Evolutionary conservation across 2,113 vertebrate genomes (phyloP).

Genomic region (Piprites chloris): DNA sequence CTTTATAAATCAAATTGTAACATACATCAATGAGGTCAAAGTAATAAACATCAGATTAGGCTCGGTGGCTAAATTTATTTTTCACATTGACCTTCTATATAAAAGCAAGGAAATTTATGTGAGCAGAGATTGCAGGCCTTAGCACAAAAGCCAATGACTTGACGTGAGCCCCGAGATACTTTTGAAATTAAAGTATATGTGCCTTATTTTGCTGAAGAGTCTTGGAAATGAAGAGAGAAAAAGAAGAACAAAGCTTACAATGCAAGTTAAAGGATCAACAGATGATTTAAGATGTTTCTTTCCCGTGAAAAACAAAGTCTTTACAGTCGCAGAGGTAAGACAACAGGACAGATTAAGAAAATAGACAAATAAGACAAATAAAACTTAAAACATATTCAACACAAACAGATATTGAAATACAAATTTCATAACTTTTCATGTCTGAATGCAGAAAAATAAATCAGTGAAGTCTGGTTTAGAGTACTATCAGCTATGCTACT

Average conservation of each 20-base stretch:
- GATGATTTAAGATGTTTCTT: neutral
- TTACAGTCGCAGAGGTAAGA: neutral
- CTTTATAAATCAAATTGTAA: neutral
- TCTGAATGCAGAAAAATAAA: neutral
- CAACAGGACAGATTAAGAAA: neutral
- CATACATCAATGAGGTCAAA: neutral
- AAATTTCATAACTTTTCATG: neutral
- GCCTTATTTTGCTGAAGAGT: neutral
- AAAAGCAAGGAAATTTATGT: constrained; percentile 15
- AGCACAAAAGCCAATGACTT: neutral
- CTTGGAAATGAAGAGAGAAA: neutral
- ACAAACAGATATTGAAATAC: neutral
- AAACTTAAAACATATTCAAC: neutral
- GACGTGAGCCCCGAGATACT: neutral
- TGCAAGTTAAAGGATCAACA: neutral
- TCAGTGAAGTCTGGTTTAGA: neutral
- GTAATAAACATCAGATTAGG: neutral
- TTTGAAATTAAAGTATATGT: neutral
- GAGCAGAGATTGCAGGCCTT: neutral
- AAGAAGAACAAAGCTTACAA: neutral
- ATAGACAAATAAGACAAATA: neutral
- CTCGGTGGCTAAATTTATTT: neutral
- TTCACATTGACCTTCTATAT: neutral
- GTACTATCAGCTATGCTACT: neutral
- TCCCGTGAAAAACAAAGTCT: neutral